Percentiles rank a stretch among this genome's conserved stretches.
Evolutionary conservation across 35 echinoderm and acorn worm genomes (phyloP).

Genomic region (Patiria miniata): DNA sequence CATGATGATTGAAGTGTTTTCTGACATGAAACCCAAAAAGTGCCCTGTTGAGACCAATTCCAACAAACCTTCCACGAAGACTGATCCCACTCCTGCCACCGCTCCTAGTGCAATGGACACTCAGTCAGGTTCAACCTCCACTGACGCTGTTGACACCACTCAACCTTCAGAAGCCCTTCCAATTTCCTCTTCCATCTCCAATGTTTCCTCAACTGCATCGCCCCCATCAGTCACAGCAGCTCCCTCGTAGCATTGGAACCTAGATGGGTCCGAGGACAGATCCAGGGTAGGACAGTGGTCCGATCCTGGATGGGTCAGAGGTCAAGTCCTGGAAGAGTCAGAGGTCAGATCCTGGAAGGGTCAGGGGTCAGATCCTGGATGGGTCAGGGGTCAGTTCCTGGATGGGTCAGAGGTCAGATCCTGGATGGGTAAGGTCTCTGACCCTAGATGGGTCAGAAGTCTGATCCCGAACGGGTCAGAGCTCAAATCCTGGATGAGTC

Average conservation of each 20-base stretch:
- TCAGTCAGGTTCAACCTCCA: not conserved
- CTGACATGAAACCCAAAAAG: conserved; percentile 39
- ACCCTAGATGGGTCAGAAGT: no score
- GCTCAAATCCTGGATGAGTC: no score
- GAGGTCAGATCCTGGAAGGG: no score
- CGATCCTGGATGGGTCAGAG: no score
- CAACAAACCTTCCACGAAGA: not conserved
- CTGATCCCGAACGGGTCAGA: no score
- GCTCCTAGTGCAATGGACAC: not conserved
- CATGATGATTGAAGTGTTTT: conserved; percentile 89
- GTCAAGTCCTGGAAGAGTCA: no score
- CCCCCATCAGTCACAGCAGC: conserved; percentile 1
- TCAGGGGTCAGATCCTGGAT: no score
- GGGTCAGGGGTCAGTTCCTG: no score
- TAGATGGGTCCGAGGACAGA: no score
- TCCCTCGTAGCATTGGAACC: not conserved
- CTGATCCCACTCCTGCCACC: not conserved
- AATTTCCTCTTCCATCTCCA: not conserved
- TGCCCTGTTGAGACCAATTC: not conserved
- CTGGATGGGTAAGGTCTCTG: no score
- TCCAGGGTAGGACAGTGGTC: no score
- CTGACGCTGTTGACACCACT: not conserved
- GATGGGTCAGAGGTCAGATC: no score
- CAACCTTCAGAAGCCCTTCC: not conserved
- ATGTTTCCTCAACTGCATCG: not conserved